These are phyloP conservation scores for Alca torda DNA, from an alignment of 2,797 vertebrate genomes.

Conservation along the genomic window DNA sequence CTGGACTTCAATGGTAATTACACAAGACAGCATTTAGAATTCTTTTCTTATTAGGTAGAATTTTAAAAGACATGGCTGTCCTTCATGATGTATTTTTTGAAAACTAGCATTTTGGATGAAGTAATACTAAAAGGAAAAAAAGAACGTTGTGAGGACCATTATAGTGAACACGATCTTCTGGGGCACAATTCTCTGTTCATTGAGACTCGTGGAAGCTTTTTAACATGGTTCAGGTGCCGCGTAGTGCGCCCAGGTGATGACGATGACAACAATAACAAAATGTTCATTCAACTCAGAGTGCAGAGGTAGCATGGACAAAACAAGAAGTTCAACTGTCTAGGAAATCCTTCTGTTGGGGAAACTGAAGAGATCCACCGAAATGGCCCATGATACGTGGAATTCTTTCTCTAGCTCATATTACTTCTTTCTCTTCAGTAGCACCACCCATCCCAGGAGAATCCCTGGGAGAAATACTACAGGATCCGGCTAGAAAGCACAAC, in stretches of 20 bases:
- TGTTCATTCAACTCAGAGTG: neutral
- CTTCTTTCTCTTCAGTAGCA: neutral
- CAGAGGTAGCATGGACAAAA: neutral
- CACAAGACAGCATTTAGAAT: neutral
- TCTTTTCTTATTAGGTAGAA: neutral
- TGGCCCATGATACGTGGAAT: rapidly evolving
- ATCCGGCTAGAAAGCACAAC: neutral
- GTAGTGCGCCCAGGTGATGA: neutral
- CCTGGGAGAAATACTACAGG: neutral
- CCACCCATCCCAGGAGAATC: neutral
- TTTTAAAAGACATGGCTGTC: neutral
- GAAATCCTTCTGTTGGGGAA: neutral
- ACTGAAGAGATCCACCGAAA: neutral
- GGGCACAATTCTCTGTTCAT: rapidly evolving
- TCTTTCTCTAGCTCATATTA: neutral
- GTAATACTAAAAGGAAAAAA: neutral
- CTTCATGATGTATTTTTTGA: rapidly evolving
- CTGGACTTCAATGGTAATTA: neutral
- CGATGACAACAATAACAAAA: neutral
- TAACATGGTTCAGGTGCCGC: neutral
- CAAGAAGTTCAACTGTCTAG: neutral
- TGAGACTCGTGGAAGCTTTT: neutral
- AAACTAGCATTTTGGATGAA: neutral
- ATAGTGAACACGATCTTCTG: neutral
- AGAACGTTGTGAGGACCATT: neutral